A percentile compares a stretch with the other conserved stretches of the same genome.
Evolutionary conservation across 1,140 invertebrate genomes (phyloP).

Genomic region (Hylaeus volcanicus): DNA sequence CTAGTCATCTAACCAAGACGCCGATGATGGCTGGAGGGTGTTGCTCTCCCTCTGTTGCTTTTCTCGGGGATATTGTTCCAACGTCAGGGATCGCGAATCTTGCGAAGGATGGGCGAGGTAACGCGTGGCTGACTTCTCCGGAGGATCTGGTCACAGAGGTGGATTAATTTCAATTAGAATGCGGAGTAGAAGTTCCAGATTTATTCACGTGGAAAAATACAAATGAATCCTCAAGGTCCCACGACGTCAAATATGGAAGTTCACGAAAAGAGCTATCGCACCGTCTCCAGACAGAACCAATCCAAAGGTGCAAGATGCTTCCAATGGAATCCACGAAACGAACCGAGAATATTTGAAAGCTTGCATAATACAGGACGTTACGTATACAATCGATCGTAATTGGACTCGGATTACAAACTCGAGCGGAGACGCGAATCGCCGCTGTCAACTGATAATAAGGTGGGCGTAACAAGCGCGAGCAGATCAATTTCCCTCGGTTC

Average conservation of each 20-base stretch:
- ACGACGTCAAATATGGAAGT: too few relatives aligned
- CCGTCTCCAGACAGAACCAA: too few relatives aligned
- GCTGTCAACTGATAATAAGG: slow-evolving; percentile 12
- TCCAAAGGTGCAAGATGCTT: too few relatives aligned
- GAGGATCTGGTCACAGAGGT: neutral
- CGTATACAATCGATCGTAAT: neutral
- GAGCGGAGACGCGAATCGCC: neutral
- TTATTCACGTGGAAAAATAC: too few relatives aligned
- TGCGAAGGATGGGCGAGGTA: slow-evolving; percentile 21
- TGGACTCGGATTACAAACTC: slow-evolving; percentile 15
- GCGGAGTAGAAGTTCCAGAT: neutral
- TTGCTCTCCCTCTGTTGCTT: slow-evolving; percentile 10
- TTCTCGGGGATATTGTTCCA: slow-evolving; percentile 9
- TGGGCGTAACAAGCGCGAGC: slow-evolving; percentile 23
- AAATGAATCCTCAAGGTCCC: too few relatives aligned
- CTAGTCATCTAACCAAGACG: slow-evolving; percentile 18
- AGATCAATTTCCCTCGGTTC: slow-evolving; percentile 46
- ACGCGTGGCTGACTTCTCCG: slow-evolving; percentile 32
- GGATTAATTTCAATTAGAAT: neutral
- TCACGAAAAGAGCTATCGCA: too few relatives aligned
- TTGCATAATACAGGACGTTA: neutral
- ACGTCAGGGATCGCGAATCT: neutral
- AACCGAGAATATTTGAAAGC: neutral
- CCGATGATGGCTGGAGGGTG: slow-evolving; percentile 3
- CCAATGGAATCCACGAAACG: too few relatives aligned